Conservation (phyloP, 23 tunicate genomes). For the Aplidium turbinatum region DNA sequence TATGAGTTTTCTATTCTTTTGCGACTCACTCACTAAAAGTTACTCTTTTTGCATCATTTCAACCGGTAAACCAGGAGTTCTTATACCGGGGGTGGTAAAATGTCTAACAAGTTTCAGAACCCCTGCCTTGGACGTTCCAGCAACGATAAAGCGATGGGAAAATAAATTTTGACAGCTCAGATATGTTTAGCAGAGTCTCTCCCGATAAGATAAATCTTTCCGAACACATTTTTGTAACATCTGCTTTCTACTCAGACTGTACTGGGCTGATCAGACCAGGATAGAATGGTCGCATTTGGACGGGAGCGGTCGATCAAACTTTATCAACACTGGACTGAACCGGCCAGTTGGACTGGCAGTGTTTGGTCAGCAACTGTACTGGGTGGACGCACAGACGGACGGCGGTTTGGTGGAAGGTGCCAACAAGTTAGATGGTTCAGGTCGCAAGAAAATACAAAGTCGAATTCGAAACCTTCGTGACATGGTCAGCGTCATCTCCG, state of each 20-base stretch:
- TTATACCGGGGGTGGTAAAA: too few relatives aligned
- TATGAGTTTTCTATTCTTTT: too few relatives aligned
- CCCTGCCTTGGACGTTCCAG: too few relatives aligned
- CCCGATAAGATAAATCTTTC: too few relatives aligned
- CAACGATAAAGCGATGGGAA: too few relatives aligned
- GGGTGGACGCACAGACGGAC: slow-evolving; percentile 58
- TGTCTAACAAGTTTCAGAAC: too few relatives aligned
- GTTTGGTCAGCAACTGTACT: slow-evolving; percentile 75
- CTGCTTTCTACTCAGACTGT: slow-evolving; percentile 40
- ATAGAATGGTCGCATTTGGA: slow-evolving; percentile 47
- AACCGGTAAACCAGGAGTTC: too few relatives aligned
- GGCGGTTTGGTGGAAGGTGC: slow-evolving; percentile 63
- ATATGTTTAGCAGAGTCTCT: too few relatives aligned
- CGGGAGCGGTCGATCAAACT: slow-evolving; percentile 43
- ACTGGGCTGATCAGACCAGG: slow-evolving; percentile 62
- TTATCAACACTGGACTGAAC: slow-evolving; percentile 11
- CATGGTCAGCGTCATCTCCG: slow-evolving; percentile 42
- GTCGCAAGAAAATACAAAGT: slow-evolving; percentile 54
- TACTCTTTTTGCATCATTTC: too few relatives aligned
- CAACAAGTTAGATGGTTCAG: slow-evolving; percentile 41
- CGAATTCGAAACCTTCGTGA: slow-evolving; percentile 48
- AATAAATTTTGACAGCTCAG: too few relatives aligned
- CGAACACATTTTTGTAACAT: background rate
- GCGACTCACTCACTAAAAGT: too few relatives aligned
- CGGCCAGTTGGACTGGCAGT: slow-evolving; percentile 56